Base-by-base conservation (phyloP, 2,113 vertebrate species). In the Procapra przewalskii region DNA sequence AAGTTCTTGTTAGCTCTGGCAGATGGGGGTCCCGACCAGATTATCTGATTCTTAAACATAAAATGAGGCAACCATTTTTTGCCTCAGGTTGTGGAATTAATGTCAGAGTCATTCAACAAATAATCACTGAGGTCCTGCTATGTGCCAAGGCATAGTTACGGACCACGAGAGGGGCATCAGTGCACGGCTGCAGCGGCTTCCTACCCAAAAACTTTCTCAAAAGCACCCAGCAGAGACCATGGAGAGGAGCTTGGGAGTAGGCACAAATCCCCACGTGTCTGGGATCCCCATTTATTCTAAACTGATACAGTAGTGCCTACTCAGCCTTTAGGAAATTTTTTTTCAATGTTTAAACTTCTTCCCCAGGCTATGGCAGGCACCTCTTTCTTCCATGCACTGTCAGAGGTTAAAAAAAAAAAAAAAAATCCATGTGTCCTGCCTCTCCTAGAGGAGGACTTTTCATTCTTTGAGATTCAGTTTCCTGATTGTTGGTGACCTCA, bases 161-260 rank as follows among this genome's bases (percentile, higher is more conserved):
- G 23, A 55, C 48, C 10, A 33, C 25, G 36, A 81, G 31, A 75
- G 43, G 33, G 29, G 21, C 67, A 19, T 54, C 52, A 14, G 45
- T 54, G 25, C 25, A 5, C 3, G 5, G 4, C 1, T 7, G 14
- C 45, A 3, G 17, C 0, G 1, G 17, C 52, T 7, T 7, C 29
- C 9, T 88, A 2, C 6, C 31, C 7, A 33, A 1, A 3, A 1
- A 87, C 71, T 62, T 87, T 91, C 54, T 82, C 89, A 45, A 52
- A 45, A 77, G 15, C 23, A 15, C 27, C 40, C 29, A 67, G 29
- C 7, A 15, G 33, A 31, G 27, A 83, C 48, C 43, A 0, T 3
- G 15, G 45, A 27, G 83, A 50, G 43, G 54, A 90, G 10, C 15
- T 36, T 54, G 25, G 16, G 40, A 36, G 17, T 21, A 21, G 21